Base-by-base conservation (phyloP, 2,113 vertebrate genomes). In the Antigone vipio region DNA sequence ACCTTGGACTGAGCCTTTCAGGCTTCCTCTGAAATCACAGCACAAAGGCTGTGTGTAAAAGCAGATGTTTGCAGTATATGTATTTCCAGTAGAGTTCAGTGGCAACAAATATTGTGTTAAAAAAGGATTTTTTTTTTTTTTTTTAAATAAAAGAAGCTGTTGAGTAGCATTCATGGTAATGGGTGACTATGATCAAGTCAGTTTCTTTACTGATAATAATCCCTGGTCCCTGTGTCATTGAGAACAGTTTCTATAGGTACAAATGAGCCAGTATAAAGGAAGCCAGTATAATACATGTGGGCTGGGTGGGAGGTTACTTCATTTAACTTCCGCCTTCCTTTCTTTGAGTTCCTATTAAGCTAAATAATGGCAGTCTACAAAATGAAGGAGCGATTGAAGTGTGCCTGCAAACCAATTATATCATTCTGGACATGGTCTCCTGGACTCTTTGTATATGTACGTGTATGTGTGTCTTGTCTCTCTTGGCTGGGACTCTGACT, bases 241-340 rank as follows among this genome's bases (percentile, higher is more conserved):
- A 97, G 92, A 92, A 83, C 58, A 83, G 81, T 96, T 97, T 97
- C 92, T 95, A 89, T 92, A 94, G 91, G 94, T 92, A 95, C 92
- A 91, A 97, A 95, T 63, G 71, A 95, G 18, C 47, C 1, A 2
- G 45, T 34, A 96, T 88, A 97, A 97, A 97, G 91, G 92, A 91
- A 92, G 29, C 14, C 69, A 67, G 63, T 24, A 91, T 88, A 97
- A 95, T 95, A 52, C 93, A 74, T 58, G 74, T 71, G 91, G 71
- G 38, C 87, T 91, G 93, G 89, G 74, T 95, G 87, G 96, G 81
- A 95, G 95, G 92, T 97, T 95, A 69, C 95, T 94, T 97, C 95
- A 94, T 96, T 96, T 96, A 97, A 96, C 97, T 97, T 96, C 89
- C 12, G 17, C 59, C 81, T 91, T 59, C 85, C 67, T 97, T 95